A percentile compares a stretch with the other conserved stretches of the same genome.
Conservation (phyloP, 2,888 invertebrate species). For the Acrobasis consociella region DNA sequence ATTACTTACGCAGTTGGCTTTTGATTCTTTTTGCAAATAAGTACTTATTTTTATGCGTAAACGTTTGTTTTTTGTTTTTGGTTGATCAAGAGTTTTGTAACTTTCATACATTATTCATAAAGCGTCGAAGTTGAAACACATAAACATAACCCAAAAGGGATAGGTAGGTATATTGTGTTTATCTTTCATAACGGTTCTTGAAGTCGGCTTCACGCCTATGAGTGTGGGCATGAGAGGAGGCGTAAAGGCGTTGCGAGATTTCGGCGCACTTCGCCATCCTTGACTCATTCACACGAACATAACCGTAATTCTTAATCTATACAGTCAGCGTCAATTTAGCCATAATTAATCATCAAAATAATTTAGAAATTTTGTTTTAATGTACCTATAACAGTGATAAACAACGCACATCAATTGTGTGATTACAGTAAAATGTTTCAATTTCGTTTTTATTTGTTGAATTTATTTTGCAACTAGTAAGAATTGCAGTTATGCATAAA, state of each 20-base stretch:
- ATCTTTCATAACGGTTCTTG: neutral
- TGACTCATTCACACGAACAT: neutral
- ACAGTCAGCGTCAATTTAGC: neutral
- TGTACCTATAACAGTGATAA: no score
- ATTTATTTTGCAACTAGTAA: no score
- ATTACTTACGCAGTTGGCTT: conserved; percentile 28
- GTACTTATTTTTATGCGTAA: conserved; percentile 20
- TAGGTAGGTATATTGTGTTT: neutral
- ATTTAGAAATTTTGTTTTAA: no score
- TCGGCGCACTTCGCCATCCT: neutral
- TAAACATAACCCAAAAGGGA: neutral
- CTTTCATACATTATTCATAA: neutral
- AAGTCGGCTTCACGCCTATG: neutral
- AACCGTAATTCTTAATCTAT: neutral
- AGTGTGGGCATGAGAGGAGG: neutral
- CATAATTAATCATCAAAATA: neutral
- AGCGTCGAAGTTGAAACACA: neutral
- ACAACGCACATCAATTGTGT: no score
- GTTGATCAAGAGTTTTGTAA: neutral
- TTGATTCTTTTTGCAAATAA: conserved; percentile 27
- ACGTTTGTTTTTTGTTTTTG: conserved; percentile 19
- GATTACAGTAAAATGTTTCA: neutral
- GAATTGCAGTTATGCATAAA: no score
- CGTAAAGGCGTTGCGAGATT: neutral
- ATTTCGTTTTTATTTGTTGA: neutral